Evolutionary conservation across 2,888 invertebrate genomes (phyloP), one percentile per base, ranked within the genome.

Genomic region (Helobdella robusta): DNA sequence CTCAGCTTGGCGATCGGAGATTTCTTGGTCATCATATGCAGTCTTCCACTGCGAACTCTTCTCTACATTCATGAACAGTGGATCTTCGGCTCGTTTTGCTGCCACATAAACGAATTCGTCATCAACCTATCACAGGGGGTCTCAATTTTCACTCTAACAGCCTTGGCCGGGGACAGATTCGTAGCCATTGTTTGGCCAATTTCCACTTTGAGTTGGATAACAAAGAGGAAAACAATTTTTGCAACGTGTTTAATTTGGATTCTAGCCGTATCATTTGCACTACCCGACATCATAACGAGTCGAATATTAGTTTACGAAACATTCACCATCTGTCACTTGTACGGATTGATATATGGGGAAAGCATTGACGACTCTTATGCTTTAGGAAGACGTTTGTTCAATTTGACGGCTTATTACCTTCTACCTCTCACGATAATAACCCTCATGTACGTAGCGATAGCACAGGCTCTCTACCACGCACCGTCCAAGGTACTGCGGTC

Each of bases 41-140:
- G 87, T 66, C 89, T 89, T 6, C 89, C 90, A 0, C 87, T 89
- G 68, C 83, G 88, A 0, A 87, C 89, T 0, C 86, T 87, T 2
- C 84, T 91, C 11, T 93, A 91, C 81, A 88, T 89, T 0, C 80
- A 89, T 68, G 87, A 87, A 0, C 18, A 18, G 2, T 92, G 91
- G 89, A 91, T 91, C 0, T 93, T 88, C 84, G 91, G 91, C 2
- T 83, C 83, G 59, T 83, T 86, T 23, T 89, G 92, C 72, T 93
- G 80, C 69, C 76, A 76, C 67, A 65, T 78, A 87, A 89, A 88
- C 1, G 91, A 91, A 77, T 88, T 87, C 50, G 86, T 88, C 62
- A 90, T 89, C 76, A 90, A 92, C 74, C 84, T 92, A 71, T 91
- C 90, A 63, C 86, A 91, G 66, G 92, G 91, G 0, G 91, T 65